Conservation (phyloP, 2,888 invertebrate species). For the Halictus quadricinctus region DNA sequence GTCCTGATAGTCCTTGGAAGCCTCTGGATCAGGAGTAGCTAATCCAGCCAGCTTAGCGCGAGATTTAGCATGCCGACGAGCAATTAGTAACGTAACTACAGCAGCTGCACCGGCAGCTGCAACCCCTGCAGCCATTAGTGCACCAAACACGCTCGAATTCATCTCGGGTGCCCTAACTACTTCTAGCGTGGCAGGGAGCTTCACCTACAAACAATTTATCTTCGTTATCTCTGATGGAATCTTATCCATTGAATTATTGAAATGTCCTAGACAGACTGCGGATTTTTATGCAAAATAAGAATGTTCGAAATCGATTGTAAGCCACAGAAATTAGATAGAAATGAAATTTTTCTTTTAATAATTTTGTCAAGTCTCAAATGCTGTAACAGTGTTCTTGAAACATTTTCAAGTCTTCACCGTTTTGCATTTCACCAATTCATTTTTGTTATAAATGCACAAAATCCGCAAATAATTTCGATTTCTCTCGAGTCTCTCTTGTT, state of each 20-base stretch:
- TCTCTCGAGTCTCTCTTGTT: not conserved
- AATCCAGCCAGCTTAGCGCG: slow-evolving; percentile 93
- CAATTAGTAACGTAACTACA: slow-evolving; percentile 86
- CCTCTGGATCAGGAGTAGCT: slow-evolving; percentile 89
- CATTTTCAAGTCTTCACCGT: not conserved
- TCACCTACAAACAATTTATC: slow-evolving; percentile 80
- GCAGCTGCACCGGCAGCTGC: slow-evolving; percentile 87
- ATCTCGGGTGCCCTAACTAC: slow-evolving; percentile 72
- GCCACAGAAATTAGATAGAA: not conserved
- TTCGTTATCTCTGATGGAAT: not conserved
- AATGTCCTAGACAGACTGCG: not conserved
- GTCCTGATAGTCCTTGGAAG: slow-evolving; percentile 97
- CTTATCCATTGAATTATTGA: not conserved
- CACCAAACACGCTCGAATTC: slow-evolving; percentile 80
- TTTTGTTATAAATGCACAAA: not conserved
- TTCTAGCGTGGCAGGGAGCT: slow-evolving; percentile 83
- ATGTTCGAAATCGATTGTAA: not conserved
- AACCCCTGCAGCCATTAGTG: slow-evolving; percentile 86
- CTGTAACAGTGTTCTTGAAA: no score
- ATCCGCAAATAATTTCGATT: not conserved
- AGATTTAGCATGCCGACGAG: slow-evolving; percentile 89
- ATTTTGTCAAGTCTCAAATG: not conserved
- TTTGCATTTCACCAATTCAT: not conserved
- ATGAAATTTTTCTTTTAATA: no score
- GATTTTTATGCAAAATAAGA: not conserved